Evolutionary conservation across 2,797 vertebrate genomes (phyloP).

Genomic region (Sebastes trivittatus): DNA sequence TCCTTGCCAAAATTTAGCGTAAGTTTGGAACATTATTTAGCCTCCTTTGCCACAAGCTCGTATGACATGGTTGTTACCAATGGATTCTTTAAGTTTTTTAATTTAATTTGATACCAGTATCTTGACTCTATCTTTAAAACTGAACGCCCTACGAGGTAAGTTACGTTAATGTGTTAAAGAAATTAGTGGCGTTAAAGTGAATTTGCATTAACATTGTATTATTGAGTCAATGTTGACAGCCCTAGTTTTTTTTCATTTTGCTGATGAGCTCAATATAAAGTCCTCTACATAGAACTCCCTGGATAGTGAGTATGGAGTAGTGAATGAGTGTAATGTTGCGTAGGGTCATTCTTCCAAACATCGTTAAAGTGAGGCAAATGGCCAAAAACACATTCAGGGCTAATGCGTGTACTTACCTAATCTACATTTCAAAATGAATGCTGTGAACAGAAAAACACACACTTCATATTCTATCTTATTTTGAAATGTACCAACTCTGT

Average conservation of each 20-base stretch:
- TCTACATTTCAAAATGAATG: not conserved
- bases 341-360: not conserved
- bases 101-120: too few species aligned
- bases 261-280: too few species aligned
- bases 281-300: too few species aligned
- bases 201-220: too few species aligned
- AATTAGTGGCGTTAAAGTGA: too few species aligned
- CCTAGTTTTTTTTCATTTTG: too few species aligned
- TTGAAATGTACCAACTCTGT: not conserved
- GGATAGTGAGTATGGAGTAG: too few species aligned
- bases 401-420: not conserved
- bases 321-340: not conserved
- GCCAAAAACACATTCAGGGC: not conserved
- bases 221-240: too few species aligned
- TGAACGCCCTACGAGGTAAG: rapidly evolving
- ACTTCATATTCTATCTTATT: not conserved
- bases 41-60: rapidly evolving
- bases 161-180: too few species aligned
- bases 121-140: too few species aligned
- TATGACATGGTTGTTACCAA: too few species aligned
- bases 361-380: not conserved
- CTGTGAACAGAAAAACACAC: not conserved
- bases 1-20: rapidly evolving
- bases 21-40: rapidly evolving
- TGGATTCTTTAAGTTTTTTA: rapidly evolving